A percentile compares a stretch with the other conserved stretches of the same genome.
Evolutionary conservation across 2,113 vertebrate species (phyloP).

Genomic region (Propithecus coquereli): DNA sequence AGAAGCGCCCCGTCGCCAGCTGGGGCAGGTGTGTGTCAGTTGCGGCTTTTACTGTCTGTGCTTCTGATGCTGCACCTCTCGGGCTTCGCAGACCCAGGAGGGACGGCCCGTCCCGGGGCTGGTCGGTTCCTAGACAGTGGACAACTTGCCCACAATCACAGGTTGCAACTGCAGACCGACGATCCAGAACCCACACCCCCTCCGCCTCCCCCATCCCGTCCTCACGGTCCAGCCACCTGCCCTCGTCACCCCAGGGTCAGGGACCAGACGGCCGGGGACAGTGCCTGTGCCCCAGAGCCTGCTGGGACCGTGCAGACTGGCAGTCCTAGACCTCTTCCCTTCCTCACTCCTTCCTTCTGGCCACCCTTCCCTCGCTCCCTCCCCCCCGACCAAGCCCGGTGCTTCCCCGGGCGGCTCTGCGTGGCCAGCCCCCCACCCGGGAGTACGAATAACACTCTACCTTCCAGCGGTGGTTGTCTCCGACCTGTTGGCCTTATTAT

Average conservation of each 20-base stretch:
- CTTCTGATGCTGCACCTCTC: background rate
- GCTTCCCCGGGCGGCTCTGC: fast-evolving
- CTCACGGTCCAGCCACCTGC: no score
- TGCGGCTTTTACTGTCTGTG: background rate
- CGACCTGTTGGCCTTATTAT: background rate
- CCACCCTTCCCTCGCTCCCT: no score
- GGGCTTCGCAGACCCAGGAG: background rate
- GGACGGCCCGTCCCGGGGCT: background rate
- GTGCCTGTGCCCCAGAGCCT: background rate
- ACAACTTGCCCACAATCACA: background rate
- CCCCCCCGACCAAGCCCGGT: background rate
- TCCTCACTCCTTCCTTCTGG: no score
- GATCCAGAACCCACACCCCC: background rate
- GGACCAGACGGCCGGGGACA: background rate
- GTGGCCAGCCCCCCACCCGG: fast-evolving
- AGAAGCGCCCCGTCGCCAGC: background rate
- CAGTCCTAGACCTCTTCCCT: background rate
- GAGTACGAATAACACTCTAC: background rate
- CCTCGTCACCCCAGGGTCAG: no score
- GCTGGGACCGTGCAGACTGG: fast-evolving
- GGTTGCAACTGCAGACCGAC: background rate
- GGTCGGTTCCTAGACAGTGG: background rate
- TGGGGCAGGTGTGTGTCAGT: no score
- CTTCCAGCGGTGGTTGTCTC: background rate
- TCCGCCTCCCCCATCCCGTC: fast-evolving